Conservation (phyloP, 2,113 vertebrate genomes). For the Xiphorhynchus elegans region DNA sequence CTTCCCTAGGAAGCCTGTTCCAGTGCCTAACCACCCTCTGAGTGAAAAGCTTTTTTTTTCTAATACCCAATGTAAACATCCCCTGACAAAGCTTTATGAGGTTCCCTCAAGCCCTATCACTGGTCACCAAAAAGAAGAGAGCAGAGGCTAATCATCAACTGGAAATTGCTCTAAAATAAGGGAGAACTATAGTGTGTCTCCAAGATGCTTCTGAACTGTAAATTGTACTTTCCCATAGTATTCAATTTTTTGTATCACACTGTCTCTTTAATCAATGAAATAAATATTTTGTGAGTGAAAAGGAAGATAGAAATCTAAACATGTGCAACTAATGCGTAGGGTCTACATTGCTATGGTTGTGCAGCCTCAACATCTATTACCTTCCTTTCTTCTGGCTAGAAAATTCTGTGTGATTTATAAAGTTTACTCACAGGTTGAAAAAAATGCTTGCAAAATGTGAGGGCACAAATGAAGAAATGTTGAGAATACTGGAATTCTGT, state of each 20-base stretch:
- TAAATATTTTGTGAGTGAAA: background rate
- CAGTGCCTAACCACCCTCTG: background rate
- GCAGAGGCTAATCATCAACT: background rate
- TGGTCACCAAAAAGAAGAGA: background rate
- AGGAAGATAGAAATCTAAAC: background rate
- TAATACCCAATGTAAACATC: background rate
- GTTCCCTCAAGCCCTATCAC: accelerated
- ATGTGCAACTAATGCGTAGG: background rate
- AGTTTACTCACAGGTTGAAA: background rate
- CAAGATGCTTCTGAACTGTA: background rate
- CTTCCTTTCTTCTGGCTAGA: background rate
- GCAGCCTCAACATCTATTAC: background rate
- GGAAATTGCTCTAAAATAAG: background rate
- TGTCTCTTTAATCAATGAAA: background rate
- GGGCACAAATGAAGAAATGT: background rate
- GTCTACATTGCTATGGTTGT: background rate
- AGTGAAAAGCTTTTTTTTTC: background rate
- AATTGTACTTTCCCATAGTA: background rate
- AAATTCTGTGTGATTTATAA: background rate
- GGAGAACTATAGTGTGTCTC: background rate
- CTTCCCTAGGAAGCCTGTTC: background rate
- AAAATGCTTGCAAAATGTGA: background rate
- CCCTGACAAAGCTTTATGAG: background rate
- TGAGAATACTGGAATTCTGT: background rate
- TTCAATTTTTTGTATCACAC: background rate